Evolutionary conservation across 2,113 vertebrate genomes (phyloP).

Genomic region (Barbus barbus): DNA sequence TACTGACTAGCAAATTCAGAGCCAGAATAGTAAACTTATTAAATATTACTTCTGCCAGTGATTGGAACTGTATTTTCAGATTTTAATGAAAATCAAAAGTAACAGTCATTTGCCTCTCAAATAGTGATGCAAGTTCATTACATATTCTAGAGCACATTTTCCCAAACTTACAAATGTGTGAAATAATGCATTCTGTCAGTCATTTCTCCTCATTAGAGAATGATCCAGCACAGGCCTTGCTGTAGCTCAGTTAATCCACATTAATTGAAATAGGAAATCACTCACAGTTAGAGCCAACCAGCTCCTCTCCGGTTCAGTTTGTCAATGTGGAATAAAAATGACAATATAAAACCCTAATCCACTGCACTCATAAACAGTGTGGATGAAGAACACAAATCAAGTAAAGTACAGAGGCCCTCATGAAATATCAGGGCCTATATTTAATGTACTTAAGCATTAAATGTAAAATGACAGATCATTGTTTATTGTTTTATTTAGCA

Average conservation of each 20-base stretch:
- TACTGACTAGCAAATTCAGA: not conserved
- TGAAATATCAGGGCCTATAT: not conserved
- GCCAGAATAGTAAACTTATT: not conserved
- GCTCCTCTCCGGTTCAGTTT: not conserved
- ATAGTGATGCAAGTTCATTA: not conserved
- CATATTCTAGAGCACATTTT: conserved; percentile 1
- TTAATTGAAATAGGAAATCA: not conserved
- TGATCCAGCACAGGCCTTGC: conserved; percentile 4
- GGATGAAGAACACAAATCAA: not conserved
- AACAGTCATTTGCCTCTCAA: not conserved
- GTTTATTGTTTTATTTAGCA: not conserved
- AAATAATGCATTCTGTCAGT: conserved; percentile 3
- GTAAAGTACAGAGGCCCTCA: not conserved
- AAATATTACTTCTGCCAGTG: not conserved
- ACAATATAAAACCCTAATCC: not conserved
- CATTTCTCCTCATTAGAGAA: conserved; percentile 7
- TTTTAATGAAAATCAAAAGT: not conserved
- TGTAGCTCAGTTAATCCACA: conserved; percentile 1
- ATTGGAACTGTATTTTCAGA: not conserved
- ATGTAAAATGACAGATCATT: not conserved
- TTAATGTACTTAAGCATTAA: not conserved
- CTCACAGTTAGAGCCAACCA: not conserved
- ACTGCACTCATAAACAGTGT: not conserved
- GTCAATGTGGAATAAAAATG: not conserved
- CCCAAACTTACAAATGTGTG: not conserved